These are phyloP conservation scores for Aleiodes leptofemur DNA, from an alignment of 2,888 invertebrate genomes.

Conservation along the genomic window DNA sequence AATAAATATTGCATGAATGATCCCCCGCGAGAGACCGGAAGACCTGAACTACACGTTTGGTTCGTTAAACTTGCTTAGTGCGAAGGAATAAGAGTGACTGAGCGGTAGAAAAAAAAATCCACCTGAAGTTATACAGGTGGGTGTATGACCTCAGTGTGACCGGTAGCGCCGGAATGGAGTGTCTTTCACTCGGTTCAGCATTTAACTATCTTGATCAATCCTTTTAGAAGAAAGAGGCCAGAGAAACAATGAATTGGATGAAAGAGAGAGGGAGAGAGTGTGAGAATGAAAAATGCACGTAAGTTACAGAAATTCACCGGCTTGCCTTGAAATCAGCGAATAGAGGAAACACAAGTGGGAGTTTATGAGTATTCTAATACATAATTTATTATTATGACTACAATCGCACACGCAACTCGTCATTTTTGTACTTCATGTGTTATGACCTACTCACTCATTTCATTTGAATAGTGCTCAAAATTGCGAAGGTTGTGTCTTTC, in stretches of 20 bases:
- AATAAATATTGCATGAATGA: constrained; percentile 18
- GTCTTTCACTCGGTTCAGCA: constrained; percentile 24
- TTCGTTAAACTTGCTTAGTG: constrained; percentile 18
- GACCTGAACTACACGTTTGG: constrained; percentile 5
- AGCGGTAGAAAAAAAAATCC: constrained; percentile 44
- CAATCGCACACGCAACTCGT: neutral
- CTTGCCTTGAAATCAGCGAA: constrained; percentile 3
- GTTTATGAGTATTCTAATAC: constrained; percentile 5
- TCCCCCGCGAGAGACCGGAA: constrained; percentile 21
- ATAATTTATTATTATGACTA: constrained; percentile 8
- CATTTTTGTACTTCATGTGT: neutral
- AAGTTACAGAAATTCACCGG: constrained; percentile 18
- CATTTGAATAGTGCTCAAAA: neutral
- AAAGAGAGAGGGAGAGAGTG: neutral
- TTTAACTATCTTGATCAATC: constrained; percentile 14
- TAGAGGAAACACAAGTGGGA: neutral
- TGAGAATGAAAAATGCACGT: neutral
- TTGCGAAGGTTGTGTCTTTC: neutral
- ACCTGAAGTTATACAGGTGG: constrained; percentile 50
- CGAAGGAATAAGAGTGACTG: constrained; percentile 29
- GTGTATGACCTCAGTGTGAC: constrained; percentile 55
- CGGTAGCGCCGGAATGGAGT: constrained; percentile 15
- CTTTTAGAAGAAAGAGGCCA: neutral
- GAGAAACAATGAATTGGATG: neutral
- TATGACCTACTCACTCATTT: neutral